Evolutionary conservation across 2,113 vertebrate species (phyloP).

Genomic region (Ameiurus melas): DNA sequence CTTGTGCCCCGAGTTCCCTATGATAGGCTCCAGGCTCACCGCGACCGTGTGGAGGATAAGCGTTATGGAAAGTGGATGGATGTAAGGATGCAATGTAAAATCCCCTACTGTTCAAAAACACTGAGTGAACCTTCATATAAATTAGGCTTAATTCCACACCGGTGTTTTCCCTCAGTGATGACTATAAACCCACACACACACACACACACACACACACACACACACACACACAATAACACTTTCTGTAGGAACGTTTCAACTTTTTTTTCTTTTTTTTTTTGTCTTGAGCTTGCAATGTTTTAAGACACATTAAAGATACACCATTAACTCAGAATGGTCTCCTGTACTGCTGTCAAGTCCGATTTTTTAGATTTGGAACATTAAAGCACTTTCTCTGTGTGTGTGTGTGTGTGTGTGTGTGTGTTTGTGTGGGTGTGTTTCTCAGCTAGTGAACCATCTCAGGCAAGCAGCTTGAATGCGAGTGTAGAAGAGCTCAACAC

Average conservation of each 20-base stretch:
- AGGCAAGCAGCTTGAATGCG: conserved; percentile 73
- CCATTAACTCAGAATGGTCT: not conserved
- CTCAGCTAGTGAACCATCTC: conserved; percentile 73
- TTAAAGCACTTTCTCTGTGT: not conserved
- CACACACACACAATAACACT: no score
- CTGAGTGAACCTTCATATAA: no score
- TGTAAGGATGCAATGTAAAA: no score
- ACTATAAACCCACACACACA: not conserved
- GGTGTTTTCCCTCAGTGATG: not conserved
- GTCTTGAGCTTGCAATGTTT: not conserved
- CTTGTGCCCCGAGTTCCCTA: not conserved
- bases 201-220: no score
- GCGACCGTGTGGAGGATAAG: not conserved
- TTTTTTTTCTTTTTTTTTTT: not conserved
- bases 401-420: not conserved
- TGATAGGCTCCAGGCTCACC: not conserved
- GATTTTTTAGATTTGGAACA: not conserved
- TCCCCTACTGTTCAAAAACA: no score
- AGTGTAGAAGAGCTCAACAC: conserved; percentile 78
- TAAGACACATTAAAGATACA: not conserved
- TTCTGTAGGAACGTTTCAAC: not conserved
- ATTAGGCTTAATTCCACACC: not conserved
- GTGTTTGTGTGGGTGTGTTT: conserved; percentile 15
- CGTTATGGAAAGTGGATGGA: not conserved
- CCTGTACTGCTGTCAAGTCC: not conserved